Conservation (phyloP, 2,797 vertebrate genomes). For the Pampus argenteus region DNA sequence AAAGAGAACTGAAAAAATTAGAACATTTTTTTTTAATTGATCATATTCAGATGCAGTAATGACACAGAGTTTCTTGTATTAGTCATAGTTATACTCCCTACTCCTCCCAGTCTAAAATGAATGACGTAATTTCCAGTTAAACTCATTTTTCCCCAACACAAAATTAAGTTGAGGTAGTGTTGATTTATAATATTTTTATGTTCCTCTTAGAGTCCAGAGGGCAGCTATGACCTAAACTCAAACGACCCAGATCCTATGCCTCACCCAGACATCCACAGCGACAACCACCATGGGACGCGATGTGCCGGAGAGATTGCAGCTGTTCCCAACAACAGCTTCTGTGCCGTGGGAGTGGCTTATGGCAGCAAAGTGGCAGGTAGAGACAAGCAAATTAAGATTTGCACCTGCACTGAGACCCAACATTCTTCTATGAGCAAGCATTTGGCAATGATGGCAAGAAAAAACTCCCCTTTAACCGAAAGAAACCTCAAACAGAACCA, state of each 20-base stretch:
- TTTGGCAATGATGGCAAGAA: too few relatives aligned
- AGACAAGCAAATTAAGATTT: neutral
- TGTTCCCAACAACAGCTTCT: slow-evolving; percentile 96
- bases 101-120: neutral
- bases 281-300: slow-evolving; percentile 96
- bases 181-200: neutral
- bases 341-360: slow-evolving; percentile 94
- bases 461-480: too few relatives aligned
- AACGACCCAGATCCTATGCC: slow-evolving; percentile 98
- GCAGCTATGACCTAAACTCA: slow-evolving; percentile 97
- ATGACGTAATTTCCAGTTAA: neutral
- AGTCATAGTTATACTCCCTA: neutral
- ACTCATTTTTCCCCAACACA: neutral
- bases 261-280: slow-evolving; percentile 89
- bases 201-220: slow-evolving; percentile 92
- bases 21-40: too few relatives aligned
- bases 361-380: slow-evolving; percentile 95
- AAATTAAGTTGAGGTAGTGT: too few relatives aligned
- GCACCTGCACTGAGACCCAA: too few relatives aligned
- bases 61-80: neutral
- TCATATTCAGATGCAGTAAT: neutral
- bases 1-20: too few relatives aligned
- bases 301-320: slow-evolving; percentile 97
- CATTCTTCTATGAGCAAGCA: too few relatives aligned
- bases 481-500: too few relatives aligned